These are phyloP conservation scores for Melanophora roralis DNA, from an alignment of 2,888 invertebrate genomes.

Conservation along the genomic window DNA sequence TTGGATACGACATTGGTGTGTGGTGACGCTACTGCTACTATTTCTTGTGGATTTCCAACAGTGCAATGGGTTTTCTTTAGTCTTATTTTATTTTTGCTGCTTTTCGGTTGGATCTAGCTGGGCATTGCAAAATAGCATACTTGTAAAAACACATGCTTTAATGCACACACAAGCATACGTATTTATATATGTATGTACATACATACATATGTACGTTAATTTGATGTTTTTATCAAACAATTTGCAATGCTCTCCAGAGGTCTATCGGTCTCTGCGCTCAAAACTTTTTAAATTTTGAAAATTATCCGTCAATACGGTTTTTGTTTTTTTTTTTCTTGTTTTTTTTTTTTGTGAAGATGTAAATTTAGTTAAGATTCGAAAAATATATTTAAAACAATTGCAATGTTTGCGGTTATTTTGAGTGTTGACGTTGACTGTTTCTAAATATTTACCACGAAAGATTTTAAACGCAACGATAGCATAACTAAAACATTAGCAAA, in stretches of 20 bases:
- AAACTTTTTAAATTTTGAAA: constrained; percentile 17
- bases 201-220: neutral
- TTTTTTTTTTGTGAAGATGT: neutral
- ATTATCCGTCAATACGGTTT: neutral
- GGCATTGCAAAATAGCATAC: constrained; percentile 38
- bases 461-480: constrained; percentile 55
- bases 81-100: constrained; percentile 44
- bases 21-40: constrained; percentile 68
- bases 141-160: neutral
- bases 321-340: neutral
- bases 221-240: constrained; percentile 52
- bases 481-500: constrained; percentile 58
- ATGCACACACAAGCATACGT: neutral
- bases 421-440: constrained; percentile 32
- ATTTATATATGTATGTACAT: neutral
- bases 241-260: constrained; percentile 61
- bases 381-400: constrained; percentile 13
- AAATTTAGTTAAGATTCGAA: neutral
- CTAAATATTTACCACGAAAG: constrained; percentile 64
- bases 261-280: neutral
- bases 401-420: constrained; percentile 58
- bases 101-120: constrained; percentile 62
- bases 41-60: constrained; percentile 64
- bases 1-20: constrained; percentile 62
- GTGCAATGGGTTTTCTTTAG: constrained; percentile 32